Percentiles rank a stretch among this genome's conserved stretches.
Evolutionary conservation across 2,113 vertebrate species (phyloP).

Genomic region (Litocranius walleri): DNA sequence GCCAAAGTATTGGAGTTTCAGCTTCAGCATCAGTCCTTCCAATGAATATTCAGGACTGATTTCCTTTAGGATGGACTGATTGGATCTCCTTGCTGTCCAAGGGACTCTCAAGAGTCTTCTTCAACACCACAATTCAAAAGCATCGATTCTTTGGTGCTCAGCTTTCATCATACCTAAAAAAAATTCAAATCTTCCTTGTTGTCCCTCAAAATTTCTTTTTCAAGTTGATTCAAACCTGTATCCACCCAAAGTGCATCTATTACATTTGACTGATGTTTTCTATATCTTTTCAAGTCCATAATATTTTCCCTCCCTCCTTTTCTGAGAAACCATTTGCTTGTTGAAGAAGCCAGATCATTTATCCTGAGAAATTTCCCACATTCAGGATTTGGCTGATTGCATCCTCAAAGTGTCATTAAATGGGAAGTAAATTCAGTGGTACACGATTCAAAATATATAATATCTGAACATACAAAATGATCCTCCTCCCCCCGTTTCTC

Average conservation of each 20-base stretch:
- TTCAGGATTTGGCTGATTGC: slow-evolving; percentile 34
- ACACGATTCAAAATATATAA: slow-evolving; percentile 6
- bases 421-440: slow-evolving; percentile 1
- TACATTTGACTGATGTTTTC: slow-evolving; percentile 4
- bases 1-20: neutral
- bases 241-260: neutral
- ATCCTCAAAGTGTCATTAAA: slow-evolving; percentile 49
- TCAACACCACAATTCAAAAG: neutral
- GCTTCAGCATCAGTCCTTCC: neutral
- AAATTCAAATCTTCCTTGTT: neutral
- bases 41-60: neutral
- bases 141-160: neutral
- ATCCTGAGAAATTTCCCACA: slow-evolving; percentile 26
- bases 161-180: neutral
- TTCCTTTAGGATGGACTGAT: neutral
- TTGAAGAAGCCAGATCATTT: slow-evolving; percentile 54
- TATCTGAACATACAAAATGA: slow-evolving; percentile 38
- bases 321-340: slow-evolving; percentile 16
- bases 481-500: neutral
- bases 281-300: neutral
- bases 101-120: neutral
- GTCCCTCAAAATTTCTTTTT: neutral
- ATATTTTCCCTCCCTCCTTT: neutral
- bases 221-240: neutral
- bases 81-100: neutral